Percentiles rank a stretch among this genome's conserved stretches.
Conservation (phyloP, 2,888 invertebrate genomes). For the Melipona beecheii region DNA sequence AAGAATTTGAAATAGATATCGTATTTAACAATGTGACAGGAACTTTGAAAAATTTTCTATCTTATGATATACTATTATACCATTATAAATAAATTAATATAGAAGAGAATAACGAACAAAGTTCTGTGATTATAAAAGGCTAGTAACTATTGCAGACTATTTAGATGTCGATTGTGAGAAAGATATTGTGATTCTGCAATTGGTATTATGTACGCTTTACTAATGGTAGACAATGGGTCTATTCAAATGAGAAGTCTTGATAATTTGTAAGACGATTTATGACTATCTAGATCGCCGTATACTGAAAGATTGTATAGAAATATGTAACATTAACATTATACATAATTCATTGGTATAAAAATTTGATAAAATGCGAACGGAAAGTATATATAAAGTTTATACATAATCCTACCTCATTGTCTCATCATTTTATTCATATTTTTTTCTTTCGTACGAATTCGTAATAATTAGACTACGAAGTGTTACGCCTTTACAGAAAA, state of each 20-base stretch:
- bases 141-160: not conserved
- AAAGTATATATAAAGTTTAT: not conserved
- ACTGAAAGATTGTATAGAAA: not conserved
- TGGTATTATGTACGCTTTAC: not conserved
- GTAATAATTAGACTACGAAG: not conserved
- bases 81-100: not conserved
- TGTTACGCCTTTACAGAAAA: too few species aligned
- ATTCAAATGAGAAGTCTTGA: not conserved
- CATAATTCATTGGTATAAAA: not conserved
- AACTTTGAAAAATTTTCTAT: not conserved
- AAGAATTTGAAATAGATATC: not conserved
- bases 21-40: not conserved
- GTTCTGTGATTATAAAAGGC: not conserved
- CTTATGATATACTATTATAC: too few species aligned
- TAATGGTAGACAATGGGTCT: not conserved
- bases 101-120: not conserved
- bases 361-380: not conserved
- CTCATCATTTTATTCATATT: not conserved
- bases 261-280: not conserved
- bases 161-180: not conserved
- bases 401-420: not conserved
- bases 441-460: not conserved
- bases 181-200: not conserved
- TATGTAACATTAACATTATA: not conserved
- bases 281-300: not conserved